Evolutionary conservation across 2,888 invertebrate genomes (phyloP).

Genomic region (Standfussiana lucernea): DNA sequence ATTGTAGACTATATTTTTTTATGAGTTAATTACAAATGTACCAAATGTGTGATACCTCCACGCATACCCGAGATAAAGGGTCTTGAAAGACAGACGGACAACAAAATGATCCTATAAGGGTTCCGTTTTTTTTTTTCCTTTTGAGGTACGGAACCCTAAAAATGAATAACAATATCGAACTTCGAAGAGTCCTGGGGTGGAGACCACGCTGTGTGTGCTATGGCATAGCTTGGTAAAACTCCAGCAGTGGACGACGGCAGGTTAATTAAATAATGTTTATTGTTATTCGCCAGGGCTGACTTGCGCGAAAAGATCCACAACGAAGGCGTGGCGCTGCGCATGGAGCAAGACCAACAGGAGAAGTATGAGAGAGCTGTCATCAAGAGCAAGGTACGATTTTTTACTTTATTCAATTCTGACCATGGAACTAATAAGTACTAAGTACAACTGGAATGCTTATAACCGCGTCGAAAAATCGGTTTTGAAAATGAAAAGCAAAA

Average conservation of each 20-base stretch:
- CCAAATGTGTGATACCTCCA: too few relatives aligned
- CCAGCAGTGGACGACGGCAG: background rate
- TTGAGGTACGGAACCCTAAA: too few relatives aligned
- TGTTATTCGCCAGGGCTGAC: conserved; percentile 82
- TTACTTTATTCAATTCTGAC: background rate
- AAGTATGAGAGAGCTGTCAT: conserved; percentile 88
- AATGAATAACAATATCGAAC: too few relatives aligned
- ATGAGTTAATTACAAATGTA: too few relatives aligned
- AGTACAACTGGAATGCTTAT: background rate
- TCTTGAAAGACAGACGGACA: too few relatives aligned
- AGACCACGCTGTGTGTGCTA: too few relatives aligned
- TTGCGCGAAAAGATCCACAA: conserved; percentile 91
- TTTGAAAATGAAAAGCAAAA: background rate
- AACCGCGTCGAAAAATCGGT: background rate
- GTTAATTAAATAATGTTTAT: background rate
- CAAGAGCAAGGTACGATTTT: conserved; percentile 82
- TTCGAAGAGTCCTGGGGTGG: too few relatives aligned
- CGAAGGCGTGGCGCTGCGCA: conserved; percentile 92
- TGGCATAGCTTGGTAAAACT: background rate
- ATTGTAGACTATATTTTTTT: too few relatives aligned
- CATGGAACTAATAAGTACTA: background rate
- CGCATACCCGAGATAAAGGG: too few relatives aligned
- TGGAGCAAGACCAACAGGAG: conserved; percentile 91
- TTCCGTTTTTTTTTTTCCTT: too few relatives aligned
- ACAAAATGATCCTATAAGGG: too few relatives aligned